Base-by-base conservation (phyloP, 2,113 vertebrate genomes). In the Nothobranchius kuhntae region DNA sequence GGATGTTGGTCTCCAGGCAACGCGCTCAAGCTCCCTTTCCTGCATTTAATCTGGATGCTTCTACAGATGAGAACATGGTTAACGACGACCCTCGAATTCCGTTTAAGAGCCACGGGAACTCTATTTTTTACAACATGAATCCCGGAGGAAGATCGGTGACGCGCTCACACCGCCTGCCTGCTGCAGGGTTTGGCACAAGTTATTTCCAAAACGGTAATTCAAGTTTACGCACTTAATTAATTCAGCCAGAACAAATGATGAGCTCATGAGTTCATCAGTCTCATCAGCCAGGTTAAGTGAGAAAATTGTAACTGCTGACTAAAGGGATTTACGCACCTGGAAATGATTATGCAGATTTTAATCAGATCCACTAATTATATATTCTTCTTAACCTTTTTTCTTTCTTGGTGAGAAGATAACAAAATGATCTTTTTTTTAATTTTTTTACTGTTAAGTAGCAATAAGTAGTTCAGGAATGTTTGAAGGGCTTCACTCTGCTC, bases 161-260 rank as follows among this genome's bases (percentile, higher is more conserved):
- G 6, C 90, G 83, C 15, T 47, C 86, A 7, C 89, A 64, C 13
- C 83, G 82, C 56, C 89, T 89, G 1, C 91, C 91, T 12, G 86
- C 88, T 52, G 72, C 90, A 4, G 94, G 93, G 0, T 80, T 90
- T 13, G 93, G 92, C 30, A 93, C 93, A 13, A 83, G 89, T 58
- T 93, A 90, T 76, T 94, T 94, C 73, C 94, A 94, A 44, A 91
- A 94, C 13, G 94, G 94, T 94, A 61, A 87, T 84, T 62, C 38
- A 42, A 71, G 30, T 30, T 5, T 63, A 59, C 6, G 44, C 15
- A 26, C 1, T 38, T 5, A 11, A 53, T 38, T 36, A 1, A 15
- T 3, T 59, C 2, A 38, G 7, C 2, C 48, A 40, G 15, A 53
- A 59, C 12, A 58, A 58, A 58, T 4, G 35, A 11, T 4, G 35